These are phyloP conservation scores for Ophonus ardosiacus DNA, from an alignment of 2,888 invertebrate genomes.

Conservation along the genomic window DNA sequence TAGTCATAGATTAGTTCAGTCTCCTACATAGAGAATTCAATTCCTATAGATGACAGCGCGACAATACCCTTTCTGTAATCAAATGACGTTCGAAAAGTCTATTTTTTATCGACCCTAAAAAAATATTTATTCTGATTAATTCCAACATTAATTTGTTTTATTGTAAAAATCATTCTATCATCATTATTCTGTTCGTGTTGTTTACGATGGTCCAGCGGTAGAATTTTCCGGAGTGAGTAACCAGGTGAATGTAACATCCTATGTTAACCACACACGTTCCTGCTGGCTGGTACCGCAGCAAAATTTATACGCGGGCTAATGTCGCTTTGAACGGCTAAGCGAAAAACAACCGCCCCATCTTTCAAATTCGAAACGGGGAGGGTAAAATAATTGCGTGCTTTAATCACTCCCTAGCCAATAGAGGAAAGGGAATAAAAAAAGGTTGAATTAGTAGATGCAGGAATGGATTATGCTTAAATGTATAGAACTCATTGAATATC, in stretches of 20 bases:
- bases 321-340: conserved; percentile 22
- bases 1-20: no score
- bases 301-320: conserved; percentile 1
- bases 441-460: not conserved
- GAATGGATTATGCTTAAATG: not conserved
- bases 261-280: not conserved
- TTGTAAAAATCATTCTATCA: no score
- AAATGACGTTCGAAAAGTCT: no score
- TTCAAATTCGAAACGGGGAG: conserved; percentile 20
- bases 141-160: no score
- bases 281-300: not conserved
- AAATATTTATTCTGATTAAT: no score
- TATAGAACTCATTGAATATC: no score
- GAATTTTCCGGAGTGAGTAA: not conserved
- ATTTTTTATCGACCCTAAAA: no score
- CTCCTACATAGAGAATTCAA: no score
- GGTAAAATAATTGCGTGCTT: not conserved
- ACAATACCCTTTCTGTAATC: no score
- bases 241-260: not conserved
- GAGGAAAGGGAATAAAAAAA: not conserved
- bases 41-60: no score
- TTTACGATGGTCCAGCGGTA: no score
- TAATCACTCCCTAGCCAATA: not conserved
- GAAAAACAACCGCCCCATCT: conserved; percentile 19
- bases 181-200: not conserved